Percentiles rank a stretch among this genome's conserved stretches.
phyloP scores from a whole-genome alignment of 2,113 vertebrate species.

The Glareola pratincola region DNA sequence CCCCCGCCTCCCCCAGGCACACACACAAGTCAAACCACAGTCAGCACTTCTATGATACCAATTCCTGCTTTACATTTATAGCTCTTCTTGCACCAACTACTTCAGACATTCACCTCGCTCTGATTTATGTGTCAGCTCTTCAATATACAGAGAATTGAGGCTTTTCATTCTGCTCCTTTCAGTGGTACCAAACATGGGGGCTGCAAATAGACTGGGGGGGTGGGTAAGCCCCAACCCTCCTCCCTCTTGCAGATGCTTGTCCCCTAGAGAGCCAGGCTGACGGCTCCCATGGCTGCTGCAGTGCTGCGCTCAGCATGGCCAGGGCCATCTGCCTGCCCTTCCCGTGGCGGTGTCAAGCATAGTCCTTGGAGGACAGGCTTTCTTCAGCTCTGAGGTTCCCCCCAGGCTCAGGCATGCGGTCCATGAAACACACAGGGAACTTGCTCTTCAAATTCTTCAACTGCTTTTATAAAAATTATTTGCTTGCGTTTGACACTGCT shows the following conservation, averaged over 20 bases:
- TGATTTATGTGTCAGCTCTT: not conserved
- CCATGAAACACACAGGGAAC: not conserved
- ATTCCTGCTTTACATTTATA: not conserved
- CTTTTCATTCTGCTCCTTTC: not conserved
- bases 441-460: not conserved
- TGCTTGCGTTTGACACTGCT: not conserved
- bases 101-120: not conserved
- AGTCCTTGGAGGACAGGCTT: not conserved
- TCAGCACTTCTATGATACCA: not conserved
- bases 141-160: not conserved
- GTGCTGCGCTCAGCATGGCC: not conserved
- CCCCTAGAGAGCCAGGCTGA: not conserved
- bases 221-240: not conserved
- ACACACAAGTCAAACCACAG: not conserved
- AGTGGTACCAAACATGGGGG: not conserved
- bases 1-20: not conserved
- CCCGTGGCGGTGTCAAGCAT: rapidly evolving
- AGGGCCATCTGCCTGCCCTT: not conserved
- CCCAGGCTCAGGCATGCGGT: not conserved
- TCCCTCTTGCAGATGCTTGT: not conserved
- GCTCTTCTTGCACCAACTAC: not conserved
- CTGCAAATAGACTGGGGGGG: not conserved
- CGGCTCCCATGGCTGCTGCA: not conserved
- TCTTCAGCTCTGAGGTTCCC: not conserved
- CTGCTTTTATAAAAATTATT: not conserved